Evolutionary conservation across 2,888 invertebrate species (phyloP), one percentile per base, ranked within the genome.

Genomic region (Amorpha juglandis): DNA sequence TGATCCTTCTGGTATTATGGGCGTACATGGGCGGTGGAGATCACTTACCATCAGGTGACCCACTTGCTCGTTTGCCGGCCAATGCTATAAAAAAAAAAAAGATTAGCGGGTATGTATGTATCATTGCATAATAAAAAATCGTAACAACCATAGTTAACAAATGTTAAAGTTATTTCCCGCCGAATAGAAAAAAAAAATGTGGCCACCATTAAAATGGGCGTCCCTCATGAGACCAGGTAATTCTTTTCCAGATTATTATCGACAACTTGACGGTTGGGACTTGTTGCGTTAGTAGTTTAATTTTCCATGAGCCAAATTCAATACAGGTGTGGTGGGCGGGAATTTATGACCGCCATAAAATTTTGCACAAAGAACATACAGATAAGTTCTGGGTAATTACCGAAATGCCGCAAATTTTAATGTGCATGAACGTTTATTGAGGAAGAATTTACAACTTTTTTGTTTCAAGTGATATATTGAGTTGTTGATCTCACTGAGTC

Each of bases 301-400:
- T 84, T 81, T 71, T 86, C 80, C 81, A 77, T 72, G 75, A 78
- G 77, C 84, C 87, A 86, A 86, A 86, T 82, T 75, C 73, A 72
- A 74, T 67, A 73, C 68, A 68, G 67, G 66, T 69, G 70, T 69
- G 65, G 89, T 90, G 81, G 89, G 89, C 75, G 84, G 76, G 80
- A 80, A 89, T 87, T 90, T 90, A 91, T 85, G 77, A 70, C 71
- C 69, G 70, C 86, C 86, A 86, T 89, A 88, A 88, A 89, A 84
- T 86, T 81, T 81, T 80, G 76, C 78, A 83, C 81, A 86, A 86
- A 87, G 83, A 83, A 82, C 79, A 80, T 79, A 73, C 74, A 74
- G 82, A 84, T 83, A 80, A 76, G 74, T 74, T 75, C 70, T 68
- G 66, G 71, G 71, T 78, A 84, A 86, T 86, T 83, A 84, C 73